These are phyloP conservation scores for Leucozona laternaria DNA, from an alignment of 2,888 invertebrate species.

Conservation along the genomic window DNA sequence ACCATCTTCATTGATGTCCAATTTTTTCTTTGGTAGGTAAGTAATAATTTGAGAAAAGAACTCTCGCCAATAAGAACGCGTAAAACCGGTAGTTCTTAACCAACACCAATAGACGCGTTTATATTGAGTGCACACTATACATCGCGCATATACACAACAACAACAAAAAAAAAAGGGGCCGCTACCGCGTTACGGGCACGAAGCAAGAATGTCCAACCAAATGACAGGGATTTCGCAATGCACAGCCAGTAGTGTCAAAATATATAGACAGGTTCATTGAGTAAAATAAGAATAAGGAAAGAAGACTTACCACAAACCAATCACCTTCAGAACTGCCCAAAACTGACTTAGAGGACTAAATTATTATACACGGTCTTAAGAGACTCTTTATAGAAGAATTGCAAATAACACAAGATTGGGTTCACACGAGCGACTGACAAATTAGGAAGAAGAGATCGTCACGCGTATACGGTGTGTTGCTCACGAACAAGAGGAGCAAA, in stretches of 20 bases:
- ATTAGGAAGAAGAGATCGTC: slow-evolving; percentile 50
- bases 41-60: slow-evolving; percentile 38
- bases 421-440: slow-evolving; percentile 55
- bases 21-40: neutral
- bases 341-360: slow-evolving; percentile 18
- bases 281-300: slow-evolving; percentile 28
- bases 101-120: slow-evolving; percentile 62
- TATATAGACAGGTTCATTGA: neutral
- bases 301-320: slow-evolving; percentile 66
- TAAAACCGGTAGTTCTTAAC: slow-evolving; percentile 81
- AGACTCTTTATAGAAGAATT: slow-evolving; percentile 27
- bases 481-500: slow-evolving; percentile 74
- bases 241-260: slow-evolving; percentile 20
- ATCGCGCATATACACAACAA: slow-evolving; percentile 51
- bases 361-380: slow-evolving; percentile 39
- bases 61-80: slow-evolving; percentile 82
- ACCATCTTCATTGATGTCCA: slow-evolving; percentile 9
- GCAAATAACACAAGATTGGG: slow-evolving; percentile 38
- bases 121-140: slow-evolving; percentile 46
- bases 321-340: slow-evolving; percentile 50
- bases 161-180: slow-evolving; percentile 29
- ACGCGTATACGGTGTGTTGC: slow-evolving; percentile 69
- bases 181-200: slow-evolving; percentile 27
- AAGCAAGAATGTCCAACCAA: slow-evolving; percentile 34
- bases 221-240: slow-evolving; percentile 39